A percentile compares a stretch with the other conserved stretches of the same genome.
These are phyloP conservation scores for Lomographa bimaculata DNA, from an alignment of 2,888 invertebrate species.

Conservation along the genomic window DNA sequence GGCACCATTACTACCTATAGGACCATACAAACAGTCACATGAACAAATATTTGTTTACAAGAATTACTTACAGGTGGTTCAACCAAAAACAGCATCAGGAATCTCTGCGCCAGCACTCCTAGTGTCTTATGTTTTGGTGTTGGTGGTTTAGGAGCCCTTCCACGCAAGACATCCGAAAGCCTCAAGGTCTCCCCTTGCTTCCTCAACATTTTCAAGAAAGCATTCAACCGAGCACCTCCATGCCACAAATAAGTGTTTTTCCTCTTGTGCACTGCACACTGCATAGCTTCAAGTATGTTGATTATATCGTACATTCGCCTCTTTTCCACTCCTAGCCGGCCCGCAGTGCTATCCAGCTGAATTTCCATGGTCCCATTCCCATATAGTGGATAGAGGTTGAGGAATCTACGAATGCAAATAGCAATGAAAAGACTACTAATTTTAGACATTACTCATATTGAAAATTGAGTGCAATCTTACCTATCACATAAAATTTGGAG, in stretches of 20 bases:
- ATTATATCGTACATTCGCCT: conserved; percentile 89
- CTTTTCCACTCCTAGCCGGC: conserved; percentile 85
- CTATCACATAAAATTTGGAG: conserved; percentile 84
- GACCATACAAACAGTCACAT: too few relatives aligned
- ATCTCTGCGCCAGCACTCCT: conserved; percentile 87
- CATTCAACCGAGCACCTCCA: conserved; percentile 84
- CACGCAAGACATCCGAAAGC: conserved; percentile 78
- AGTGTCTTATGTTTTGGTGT: conserved; percentile 86
- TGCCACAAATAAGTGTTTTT: conserved; percentile 89
- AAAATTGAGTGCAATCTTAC: conserved; percentile 56
- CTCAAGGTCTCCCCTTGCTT: conserved; percentile 81
- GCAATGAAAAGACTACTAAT: too few relatives aligned
- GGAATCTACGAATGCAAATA: conserved; percentile 63
- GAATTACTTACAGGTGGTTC: conserved; percentile 83
- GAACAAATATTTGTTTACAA: too few relatives aligned
- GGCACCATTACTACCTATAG: too few relatives aligned
- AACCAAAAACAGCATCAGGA: conserved; percentile 88
- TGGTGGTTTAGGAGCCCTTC: conserved; percentile 71
- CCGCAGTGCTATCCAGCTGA: conserved; percentile 86
- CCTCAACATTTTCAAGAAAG: conserved; percentile 85
- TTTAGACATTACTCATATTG: too few relatives aligned
- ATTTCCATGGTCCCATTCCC: conserved; percentile 80
- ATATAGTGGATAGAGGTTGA: conserved; percentile 80
- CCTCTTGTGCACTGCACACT: conserved; percentile 86
- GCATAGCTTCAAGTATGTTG: conserved; percentile 88